Evolutionary conservation across 2,797 vertebrate species (phyloP).

Genomic region (Pempheris klunzingeri): DNA sequence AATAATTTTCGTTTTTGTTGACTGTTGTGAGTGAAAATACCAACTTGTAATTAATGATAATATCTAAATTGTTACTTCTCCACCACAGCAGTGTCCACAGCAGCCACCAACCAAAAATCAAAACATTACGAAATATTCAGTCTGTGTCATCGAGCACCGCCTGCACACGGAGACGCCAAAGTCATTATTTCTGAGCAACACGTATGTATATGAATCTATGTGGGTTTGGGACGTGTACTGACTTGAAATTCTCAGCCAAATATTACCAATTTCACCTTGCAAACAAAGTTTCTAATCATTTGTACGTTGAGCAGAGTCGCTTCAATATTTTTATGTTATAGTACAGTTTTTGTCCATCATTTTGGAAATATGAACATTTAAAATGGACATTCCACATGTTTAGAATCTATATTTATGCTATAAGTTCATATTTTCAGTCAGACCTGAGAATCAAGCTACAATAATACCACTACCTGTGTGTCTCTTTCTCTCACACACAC

Average conservation of each 20-base stretch:
- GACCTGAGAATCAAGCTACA: not conserved
- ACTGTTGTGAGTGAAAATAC: not conserved
- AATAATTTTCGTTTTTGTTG: not conserved
- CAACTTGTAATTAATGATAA: not conserved
- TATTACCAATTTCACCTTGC: not conserved
- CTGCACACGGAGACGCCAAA: not conserved
- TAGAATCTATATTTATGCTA: not conserved
- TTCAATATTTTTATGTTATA: not conserved
- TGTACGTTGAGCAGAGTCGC: not conserved
- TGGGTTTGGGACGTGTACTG: not conserved
- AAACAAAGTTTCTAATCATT: not conserved
- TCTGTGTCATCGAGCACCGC: not conserved
- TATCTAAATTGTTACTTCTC: not conserved
- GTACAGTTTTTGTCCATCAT: not conserved
- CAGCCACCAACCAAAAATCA: not conserved
- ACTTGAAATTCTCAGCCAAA: not conserved
- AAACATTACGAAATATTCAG: not conserved
- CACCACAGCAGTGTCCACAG: too few species aligned
- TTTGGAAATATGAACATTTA: not conserved
- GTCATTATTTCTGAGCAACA: not conserved
- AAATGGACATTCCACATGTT: not conserved
- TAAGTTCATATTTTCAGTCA: not conserved
- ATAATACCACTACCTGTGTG: too few species aligned
- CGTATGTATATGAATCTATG: not conserved
- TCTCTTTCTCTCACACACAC: not conserved